These are phyloP conservation scores for Hippocampus zosterae DNA, from an alignment of 2,113 vertebrate genomes.

Conservation along the genomic window DNA sequence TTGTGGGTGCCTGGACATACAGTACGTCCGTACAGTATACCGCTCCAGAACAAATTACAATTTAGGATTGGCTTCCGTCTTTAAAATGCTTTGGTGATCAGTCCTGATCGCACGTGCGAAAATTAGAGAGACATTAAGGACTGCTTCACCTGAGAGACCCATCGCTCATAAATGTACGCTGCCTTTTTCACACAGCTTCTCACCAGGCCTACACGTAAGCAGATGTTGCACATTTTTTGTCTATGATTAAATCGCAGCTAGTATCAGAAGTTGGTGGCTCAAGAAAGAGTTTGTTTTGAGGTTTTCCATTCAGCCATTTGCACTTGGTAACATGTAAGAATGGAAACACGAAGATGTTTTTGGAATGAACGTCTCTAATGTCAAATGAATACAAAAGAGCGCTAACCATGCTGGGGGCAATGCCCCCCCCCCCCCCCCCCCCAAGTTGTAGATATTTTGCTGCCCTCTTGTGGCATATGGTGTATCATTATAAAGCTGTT, in stretches of 20 bases:
- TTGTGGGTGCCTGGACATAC: not conserved
- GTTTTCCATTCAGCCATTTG: conserved; percentile 18
- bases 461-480: not conserved
- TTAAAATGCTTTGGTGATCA: conserved; percentile 34
- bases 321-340: too few relatives aligned
- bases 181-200: conserved; percentile 23
- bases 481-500: too few relatives aligned
- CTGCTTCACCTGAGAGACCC: conserved; percentile 25
- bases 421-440: too few relatives aligned
- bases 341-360: too few relatives aligned
- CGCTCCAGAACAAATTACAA: not conserved
- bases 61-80: conserved; percentile 6
- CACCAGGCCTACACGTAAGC: conserved; percentile 10
- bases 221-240: conserved; percentile 50
- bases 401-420: too few relatives aligned
- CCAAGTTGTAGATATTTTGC: not conserved
- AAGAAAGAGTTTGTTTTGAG: conserved; percentile 22
- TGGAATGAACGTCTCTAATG: too few relatives aligned
- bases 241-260: conserved; percentile 32
- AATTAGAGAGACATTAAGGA: conserved; percentile 33
- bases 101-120: conserved; percentile 25
- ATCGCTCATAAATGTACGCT: conserved; percentile 21
- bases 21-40: not conserved
- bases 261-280: conserved; percentile 42
- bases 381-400: too few relatives aligned